Conservation (phyloP, 2,888 invertebrate species). For the Dryomyza anilis region DNA sequence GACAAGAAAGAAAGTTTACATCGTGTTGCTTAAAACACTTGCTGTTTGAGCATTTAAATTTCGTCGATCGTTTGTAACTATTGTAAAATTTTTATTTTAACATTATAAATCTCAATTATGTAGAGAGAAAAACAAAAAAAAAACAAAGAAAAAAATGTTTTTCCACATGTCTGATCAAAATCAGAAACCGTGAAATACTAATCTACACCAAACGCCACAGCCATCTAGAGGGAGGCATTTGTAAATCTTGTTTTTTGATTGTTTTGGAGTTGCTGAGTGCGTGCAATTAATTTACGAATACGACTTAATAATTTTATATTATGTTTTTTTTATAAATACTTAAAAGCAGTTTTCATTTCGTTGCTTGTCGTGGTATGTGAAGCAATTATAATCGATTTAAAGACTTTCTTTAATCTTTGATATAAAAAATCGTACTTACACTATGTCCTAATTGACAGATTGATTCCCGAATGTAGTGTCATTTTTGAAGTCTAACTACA, state of each 20-base stretch:
- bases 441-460: no score
- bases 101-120: constrained; percentile 34
- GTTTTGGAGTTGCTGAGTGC: not conserved
- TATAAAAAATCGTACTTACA: no score
- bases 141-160: not conserved
- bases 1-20: constrained; percentile 34
- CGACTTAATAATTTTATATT: no score
- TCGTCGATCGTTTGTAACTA: not conserved
- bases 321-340: no score
- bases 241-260: constrained; percentile 4
- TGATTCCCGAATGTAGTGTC: no score
- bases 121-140: constrained; percentile 1
- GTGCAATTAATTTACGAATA: constrained; percentile 2
- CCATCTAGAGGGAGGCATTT: constrained; percentile 6
- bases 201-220: constrained; percentile 10
- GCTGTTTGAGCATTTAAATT: not conserved
- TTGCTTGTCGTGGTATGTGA: no score
- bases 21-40: constrained; percentile 17
- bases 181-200: constrained; percentile 33
- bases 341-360: no score
- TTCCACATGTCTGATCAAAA: constrained; percentile 19
- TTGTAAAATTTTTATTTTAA: constrained; percentile 30
- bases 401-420: no score
- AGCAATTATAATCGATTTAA: no score
- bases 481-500: no score